Base-by-base conservation (phyloP, 2,797 vertebrate species). In the Enoplosus armatus region DNA sequence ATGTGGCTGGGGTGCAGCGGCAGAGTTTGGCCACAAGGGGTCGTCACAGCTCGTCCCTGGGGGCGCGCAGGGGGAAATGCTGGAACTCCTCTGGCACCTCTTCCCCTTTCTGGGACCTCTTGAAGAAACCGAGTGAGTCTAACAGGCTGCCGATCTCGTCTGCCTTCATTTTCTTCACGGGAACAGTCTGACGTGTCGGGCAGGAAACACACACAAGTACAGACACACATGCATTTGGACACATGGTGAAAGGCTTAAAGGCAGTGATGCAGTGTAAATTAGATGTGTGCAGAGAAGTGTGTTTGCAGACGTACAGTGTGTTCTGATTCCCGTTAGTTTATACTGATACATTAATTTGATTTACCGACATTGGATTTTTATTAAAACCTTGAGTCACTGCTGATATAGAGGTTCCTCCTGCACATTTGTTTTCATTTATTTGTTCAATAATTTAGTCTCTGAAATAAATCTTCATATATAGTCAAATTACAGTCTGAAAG, bases 71-170 rank as follows among this genome's bases (percentile, higher is more conserved):
- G 72, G 96, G 96, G 84, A 95, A 94, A 72, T 95, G 86, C 90
- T 95, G 92, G 85, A 96, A 96, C 85, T 96, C 94, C 78, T 96
- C 92, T 56, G 96, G 96, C 74, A 97, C 94, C 55, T 95, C 91
- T 86, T 96, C 96, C 80, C 96, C 96, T 91, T 97, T 96, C 84
- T 93, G 75, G 75, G 95, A 93, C 88, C 93, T 95, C 84, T 93
- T 95, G 91, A 96, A 96, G 93, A 97, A 97, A 26, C 96, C 96
- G 3, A 95, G 93, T 3, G 95, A 96, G 70, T 96, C 95, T 55
- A 97, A 81, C 83, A 97, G 92, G 74, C 92, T 90, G 87, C 91
- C 93, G 88, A 97, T 96, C 84, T 96, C 94, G 35, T 95, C 94
- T 15, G 92, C 93, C 79, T 87, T 96, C 95, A 96, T 96, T 84